Conservation (phyloP, 2,113 vertebrate genomes). For the Heptranchias perlo region DNA sequence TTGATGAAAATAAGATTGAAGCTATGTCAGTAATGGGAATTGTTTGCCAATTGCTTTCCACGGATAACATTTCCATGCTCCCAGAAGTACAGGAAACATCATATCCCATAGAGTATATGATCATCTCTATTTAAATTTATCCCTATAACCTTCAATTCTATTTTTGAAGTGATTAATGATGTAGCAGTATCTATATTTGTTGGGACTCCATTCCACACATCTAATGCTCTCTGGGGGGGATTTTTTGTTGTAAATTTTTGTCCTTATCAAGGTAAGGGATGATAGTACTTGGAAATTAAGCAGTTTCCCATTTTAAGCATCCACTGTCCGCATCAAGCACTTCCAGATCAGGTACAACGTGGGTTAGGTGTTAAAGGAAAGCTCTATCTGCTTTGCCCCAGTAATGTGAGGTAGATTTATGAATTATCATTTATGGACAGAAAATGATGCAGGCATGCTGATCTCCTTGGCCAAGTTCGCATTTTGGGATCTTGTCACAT, state of each 20-base stretch:
- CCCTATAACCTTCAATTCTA: neutral
- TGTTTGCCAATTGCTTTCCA: neutral
- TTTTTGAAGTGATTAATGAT: slow-evolving; percentile 12
- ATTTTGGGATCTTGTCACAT: neutral
- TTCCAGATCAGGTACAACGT: neutral
- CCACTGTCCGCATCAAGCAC: neutral
- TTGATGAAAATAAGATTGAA: neutral
- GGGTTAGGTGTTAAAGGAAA: neutral
- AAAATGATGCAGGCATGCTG: neutral
- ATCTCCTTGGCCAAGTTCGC: neutral
- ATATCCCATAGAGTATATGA: neutral
- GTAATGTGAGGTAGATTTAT: neutral
- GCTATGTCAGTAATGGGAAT: neutral
- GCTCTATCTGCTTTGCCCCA: neutral
- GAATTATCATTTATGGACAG: neutral
- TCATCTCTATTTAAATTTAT: slow-evolving; percentile 7
- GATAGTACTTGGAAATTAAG: neutral
- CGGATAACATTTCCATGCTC: neutral
- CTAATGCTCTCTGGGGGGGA: neutral
- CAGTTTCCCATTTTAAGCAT: neutral
- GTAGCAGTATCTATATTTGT: neutral
- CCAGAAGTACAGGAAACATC: neutral
- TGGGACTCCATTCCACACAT: neutral
- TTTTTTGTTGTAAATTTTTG: neutral
- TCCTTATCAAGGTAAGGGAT: neutral